Base-by-base conservation (phyloP, 2,113 vertebrate species). In the Chaetura pelagica region DNA sequence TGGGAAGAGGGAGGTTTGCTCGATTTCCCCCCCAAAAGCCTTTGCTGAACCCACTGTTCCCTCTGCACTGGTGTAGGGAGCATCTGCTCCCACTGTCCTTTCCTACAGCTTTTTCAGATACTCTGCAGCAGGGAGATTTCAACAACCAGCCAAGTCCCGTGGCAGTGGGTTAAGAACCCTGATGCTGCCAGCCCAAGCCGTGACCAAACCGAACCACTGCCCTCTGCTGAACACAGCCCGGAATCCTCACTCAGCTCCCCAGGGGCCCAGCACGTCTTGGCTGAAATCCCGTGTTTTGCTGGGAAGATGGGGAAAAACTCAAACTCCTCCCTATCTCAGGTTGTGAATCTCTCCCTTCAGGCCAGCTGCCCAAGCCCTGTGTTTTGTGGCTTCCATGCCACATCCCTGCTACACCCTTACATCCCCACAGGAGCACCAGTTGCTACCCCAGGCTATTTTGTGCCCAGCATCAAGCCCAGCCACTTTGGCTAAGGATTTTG, bases 131-230 rank as follows among this genome's bases (percentile, higher is more conserved):
- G 57, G 54, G 35, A 12, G 2, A 57, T 48, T 76, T 90, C 72
- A 67, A 62, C 22, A 78, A 74, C 76, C 1, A 52, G 15, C 22
- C 15, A 64, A 75, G 21, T 20, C 55, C 55, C 0, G 2, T 14
- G 8, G 42, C 34, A 42, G 48, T 6, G 10, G 27, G 75, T 84
- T 84, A 59, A 59, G 35, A 89, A 5, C 21, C 52, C 42, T 26
- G 64, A 87, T 0, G 0, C 68, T 84, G 68, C 52, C 90, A 71
- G 77, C 61, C 61, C 89, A 91, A 91, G 44, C 7, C 64, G 21
- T 79, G 91, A 93, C 84, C 89, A 94, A 94, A 92, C 80, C 93
- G n/a, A 94, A 94, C 74, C 89, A 95, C 95, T 96, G 96, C 96
- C 96, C 96, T 97, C 96, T 96, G 93, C 95, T 94, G 95, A 96